Evolutionary conservation across 2,888 invertebrate genomes (phyloP), one percentile per base, ranked within the genome.

Genomic region (Agrotis segetum): DNA sequence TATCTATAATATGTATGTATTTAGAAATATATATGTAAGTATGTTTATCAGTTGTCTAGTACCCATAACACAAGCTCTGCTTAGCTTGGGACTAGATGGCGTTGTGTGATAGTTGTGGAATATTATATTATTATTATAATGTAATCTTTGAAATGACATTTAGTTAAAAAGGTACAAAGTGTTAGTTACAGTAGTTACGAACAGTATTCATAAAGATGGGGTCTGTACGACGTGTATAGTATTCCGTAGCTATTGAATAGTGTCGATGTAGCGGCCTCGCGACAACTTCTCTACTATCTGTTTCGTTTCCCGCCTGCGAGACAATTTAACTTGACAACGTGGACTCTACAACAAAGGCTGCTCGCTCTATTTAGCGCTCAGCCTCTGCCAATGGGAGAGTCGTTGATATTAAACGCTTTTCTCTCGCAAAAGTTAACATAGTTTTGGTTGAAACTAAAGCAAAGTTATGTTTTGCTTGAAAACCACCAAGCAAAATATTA

Each of bases 321-420:
- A 96, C 95, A 95, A 95, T 95, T 95, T 94, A 96, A 95, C 96
- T 96, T 95, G 94, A 93, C 95, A 94, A 93, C 94, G 89, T 92
- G 91, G 92, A 90, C 90, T 91, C 87, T 81, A 85, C 88, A 93
- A 95, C 95, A 96, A 95, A 92, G 90, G 92, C 91, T 76, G 88
- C 88, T 90, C 90, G 95, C 91, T 93, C 94, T 91, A 94, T 95
- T 95, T 94, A 95, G 88, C 90, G 91, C 88, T 86, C 89, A 84
- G 87, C 85, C 89, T 88, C 80, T 86, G 83, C 89, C 89, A 88
- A 90, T 89, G 86, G 88, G 86, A 88, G 86, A 84, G 83, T 85
- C 83, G 86, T 84, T 88, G 88, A 89, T 92, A 91, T 89, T 91
- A 89, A 88, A 89, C 79, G 81, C 83, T 74, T 87, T 84, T 73